These are phyloP conservation scores for Neosalanx taihuensis DNA, from an alignment of 2,797 vertebrate genomes.

Conservation along the genomic window DNA sequence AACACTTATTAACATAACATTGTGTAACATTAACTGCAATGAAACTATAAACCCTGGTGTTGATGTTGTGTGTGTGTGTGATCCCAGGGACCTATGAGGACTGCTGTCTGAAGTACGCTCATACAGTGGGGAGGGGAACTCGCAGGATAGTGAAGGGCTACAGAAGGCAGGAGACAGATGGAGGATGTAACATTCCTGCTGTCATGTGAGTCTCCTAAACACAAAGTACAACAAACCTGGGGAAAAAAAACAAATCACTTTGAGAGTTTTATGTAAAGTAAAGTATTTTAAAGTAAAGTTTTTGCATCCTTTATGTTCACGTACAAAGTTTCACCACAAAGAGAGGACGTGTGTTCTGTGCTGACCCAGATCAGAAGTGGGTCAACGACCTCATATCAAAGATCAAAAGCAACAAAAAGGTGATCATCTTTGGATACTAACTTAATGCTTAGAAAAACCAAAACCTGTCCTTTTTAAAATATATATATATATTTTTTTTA, in stretches of 20 bases:
- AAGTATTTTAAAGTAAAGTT: background rate
- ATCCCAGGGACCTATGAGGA: conserved; percentile 69
- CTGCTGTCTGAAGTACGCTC: conserved; percentile 70
- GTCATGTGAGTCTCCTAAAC: conserved; percentile 63
- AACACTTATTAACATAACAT: no score
- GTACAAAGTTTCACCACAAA: conserved; percentile 61
- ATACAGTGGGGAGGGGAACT: fast-evolving
- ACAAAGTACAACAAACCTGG: background rate
- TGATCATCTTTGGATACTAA: background rate
- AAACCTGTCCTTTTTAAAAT: no score
- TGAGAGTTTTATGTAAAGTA: background rate
- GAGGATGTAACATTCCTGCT: conserved; percentile 74
- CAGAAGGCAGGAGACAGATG: conserved; percentile 63
- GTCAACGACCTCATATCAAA: conserved; percentile 27
- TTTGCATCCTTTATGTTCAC: background rate
- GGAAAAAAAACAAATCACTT: background rate
- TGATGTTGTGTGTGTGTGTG: conserved; percentile 7
- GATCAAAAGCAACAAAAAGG: conserved; percentile 30
- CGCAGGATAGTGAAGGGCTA: conserved; percentile 44
- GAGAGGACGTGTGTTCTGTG: conserved; percentile 49
- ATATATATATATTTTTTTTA: conserved; percentile 18
- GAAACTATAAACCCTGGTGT: no score
- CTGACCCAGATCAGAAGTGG: conserved; percentile 61
- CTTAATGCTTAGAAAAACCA: background rate
- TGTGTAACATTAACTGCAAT: no score